These are phyloP conservation scores for Trachops cirrhosus DNA, from an alignment of 2,797 vertebrate genomes.

Conservation along the genomic window DNA sequence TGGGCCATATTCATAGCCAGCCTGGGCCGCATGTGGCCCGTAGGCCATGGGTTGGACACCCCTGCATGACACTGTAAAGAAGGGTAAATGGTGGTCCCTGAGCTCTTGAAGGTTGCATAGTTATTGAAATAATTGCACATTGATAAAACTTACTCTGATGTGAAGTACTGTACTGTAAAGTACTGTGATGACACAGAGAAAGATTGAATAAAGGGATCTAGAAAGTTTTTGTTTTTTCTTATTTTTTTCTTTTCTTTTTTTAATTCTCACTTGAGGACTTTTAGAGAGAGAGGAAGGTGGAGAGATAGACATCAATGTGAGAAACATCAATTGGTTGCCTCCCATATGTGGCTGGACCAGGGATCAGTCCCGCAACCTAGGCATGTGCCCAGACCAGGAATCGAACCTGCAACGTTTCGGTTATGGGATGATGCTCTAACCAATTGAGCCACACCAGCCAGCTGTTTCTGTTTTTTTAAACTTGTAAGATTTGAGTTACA, in stretches of 20 bases:
- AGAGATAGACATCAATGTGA: no score
- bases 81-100: background rate
- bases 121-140: slow-evolving; percentile 17
- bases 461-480: background rate
- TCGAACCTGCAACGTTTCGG: background rate
- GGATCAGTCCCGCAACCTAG: no score
- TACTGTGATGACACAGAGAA: background rate
- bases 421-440: no score
- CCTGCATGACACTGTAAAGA: background rate
- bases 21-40: no score
- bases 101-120: background rate
- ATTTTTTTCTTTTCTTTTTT: background rate
- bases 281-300: no score
- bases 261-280: background rate
- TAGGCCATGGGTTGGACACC: no score
- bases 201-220: slow-evolving; percentile 19
- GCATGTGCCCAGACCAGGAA: background rate
- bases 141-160: background rate
- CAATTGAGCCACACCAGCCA: no score
- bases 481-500: background rate
- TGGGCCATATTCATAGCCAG: no score
- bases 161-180: background rate
- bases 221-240: background rate
- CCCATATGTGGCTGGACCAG: no score
- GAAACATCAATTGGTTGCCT: no score